These are phyloP conservation scores for Sarcophaga caerulescens DNA, from an alignment of 2,888 invertebrate species.

Conservation along the genomic window DNA sequence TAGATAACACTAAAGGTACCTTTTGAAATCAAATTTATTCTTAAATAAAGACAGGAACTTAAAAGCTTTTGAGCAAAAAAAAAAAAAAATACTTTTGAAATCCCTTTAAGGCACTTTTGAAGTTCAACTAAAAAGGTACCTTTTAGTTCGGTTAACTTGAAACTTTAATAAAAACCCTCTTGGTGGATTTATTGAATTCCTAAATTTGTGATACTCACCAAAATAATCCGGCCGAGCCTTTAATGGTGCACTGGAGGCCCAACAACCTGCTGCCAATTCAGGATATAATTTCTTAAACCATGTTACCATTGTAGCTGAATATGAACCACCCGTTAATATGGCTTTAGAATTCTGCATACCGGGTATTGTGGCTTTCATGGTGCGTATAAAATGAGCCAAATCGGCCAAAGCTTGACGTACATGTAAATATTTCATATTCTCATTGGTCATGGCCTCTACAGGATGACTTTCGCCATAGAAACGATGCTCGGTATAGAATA, in stretches of 20 bases:
- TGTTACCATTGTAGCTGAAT: constrained; percentile 86
- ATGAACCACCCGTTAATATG: constrained; percentile 85
- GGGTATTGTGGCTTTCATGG: constrained; percentile 79
- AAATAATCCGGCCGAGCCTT: constrained; percentile 84
- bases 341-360: constrained; percentile 79
- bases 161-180: no score
- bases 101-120: not conserved
- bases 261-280: constrained; percentile 83
- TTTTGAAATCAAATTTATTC: not conserved
- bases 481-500: constrained; percentile 90
- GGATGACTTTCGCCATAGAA: constrained; percentile 90
- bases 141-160: not conserved
- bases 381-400: constrained; percentile 85
- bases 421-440: constrained; percentile 84
- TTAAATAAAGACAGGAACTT: no score
- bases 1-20: not conserved
- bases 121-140: not conserved
- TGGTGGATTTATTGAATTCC: no score
- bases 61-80: not conserved
- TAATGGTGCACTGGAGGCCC: constrained; percentile 87
- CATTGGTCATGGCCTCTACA: constrained; percentile 83
- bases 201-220: constrained; percentile 71
- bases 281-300: constrained; percentile 87
- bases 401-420: constrained; percentile 86
- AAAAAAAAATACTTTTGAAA: not conserved